Evolutionary conservation across 2,888 invertebrate species (phyloP), one percentile per base, ranked within the genome.

Genomic region (Aplocera efformata): DNA sequence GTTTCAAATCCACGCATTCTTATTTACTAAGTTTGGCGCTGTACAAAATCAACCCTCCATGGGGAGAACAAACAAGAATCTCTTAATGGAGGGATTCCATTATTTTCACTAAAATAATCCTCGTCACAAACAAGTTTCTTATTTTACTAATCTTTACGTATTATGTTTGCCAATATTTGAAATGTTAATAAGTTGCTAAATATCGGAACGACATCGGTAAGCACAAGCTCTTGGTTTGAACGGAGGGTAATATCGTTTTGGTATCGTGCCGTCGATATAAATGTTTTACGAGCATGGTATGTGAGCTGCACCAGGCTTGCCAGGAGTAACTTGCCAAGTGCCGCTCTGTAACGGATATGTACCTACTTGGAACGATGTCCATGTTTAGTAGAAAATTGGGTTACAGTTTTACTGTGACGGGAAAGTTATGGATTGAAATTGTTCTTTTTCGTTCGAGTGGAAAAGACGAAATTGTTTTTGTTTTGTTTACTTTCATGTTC

Each of bases 281-380:
- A 36, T 28, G 38, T 6, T 35, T 36, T 36, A 36, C 28, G 29
- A 46, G 32, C 42, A 45, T 42, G 60, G 68, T 68, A 74, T 67
- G 66, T 64, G 70, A 72, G 43, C 44, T 41, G 42, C 69, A 61
- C 68, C 63, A 63, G 66, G 65, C 69, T 79, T 82, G 83, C 80
- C 83, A 80, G 59, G 58, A 42, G 37, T 40, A 65, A 67, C 74
- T 83, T 84, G 83, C 81, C 82, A 80, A 71, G 67, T 64, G 45
- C 32, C 71, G 63, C 65, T 61, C 63, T 59, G 73, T 72, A 69
- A 72, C 67, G 58, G 73, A 78, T 80, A 74, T 63, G 62, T 42
- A 53, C 68, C 71, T 51, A 53, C 70, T 73, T 70, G 64, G 69
- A 72, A 64, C 65, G 48, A 51, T 41, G 50, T 43, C 45, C 53